A percentile compares a stretch with the other conserved stretches of the same genome.
Conservation (phyloP, 2,888 invertebrate genomes). For the Drosophila paramelanica region DNA sequence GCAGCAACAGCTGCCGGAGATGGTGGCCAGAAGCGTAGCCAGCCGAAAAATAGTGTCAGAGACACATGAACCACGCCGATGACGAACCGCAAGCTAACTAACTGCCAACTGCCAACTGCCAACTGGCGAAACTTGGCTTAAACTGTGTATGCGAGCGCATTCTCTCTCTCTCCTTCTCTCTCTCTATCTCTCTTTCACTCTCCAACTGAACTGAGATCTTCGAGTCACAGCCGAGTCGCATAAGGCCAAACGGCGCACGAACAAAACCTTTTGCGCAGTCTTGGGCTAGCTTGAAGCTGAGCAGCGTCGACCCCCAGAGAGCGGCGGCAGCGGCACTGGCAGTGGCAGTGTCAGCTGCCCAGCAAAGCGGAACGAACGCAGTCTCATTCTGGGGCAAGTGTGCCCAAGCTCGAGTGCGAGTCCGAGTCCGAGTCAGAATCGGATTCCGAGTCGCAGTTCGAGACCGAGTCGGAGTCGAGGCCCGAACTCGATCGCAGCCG, state of each 20-base stretch:
- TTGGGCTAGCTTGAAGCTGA: constrained; percentile 49
- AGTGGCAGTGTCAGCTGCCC: constrained; percentile 66
- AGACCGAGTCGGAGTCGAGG: constrained; percentile 1
- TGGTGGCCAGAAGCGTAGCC: constrained; percentile 28
- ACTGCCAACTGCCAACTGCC: constrained; percentile 57
- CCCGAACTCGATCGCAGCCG: constrained; percentile 8
- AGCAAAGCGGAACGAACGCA: constrained; percentile 74
- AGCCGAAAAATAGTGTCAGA: constrained; percentile 27
- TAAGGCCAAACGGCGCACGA: constrained; percentile 75
- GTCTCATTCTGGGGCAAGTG: constrained; percentile 65
- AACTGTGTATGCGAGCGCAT: constrained; percentile 28
- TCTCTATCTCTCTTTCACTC: constrained; percentile 21
- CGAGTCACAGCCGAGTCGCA: constrained; percentile 48
- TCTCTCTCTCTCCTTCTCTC: constrained; percentile 13
- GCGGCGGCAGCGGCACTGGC: constrained; percentile 18
- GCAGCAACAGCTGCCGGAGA: constrained; percentile 55
- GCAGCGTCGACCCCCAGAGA: constrained; percentile 42
- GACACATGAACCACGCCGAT: constrained; percentile 72
- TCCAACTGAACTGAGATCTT: constrained; percentile 37
- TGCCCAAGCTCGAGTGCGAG: constrained; percentile 21
- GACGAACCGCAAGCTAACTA: constrained; percentile 74
- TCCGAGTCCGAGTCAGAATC: neutral
- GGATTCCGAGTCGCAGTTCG: neutral
- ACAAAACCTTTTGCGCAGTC: constrained; percentile 76
- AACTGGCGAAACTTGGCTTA: constrained; percentile 57